Percentiles rank a stretch among this genome's conserved stretches.
These are phyloP conservation scores for Pangasianodon gigas DNA, from an alignment of 2,113 vertebrate species.

Conservation along the genomic window DNA sequence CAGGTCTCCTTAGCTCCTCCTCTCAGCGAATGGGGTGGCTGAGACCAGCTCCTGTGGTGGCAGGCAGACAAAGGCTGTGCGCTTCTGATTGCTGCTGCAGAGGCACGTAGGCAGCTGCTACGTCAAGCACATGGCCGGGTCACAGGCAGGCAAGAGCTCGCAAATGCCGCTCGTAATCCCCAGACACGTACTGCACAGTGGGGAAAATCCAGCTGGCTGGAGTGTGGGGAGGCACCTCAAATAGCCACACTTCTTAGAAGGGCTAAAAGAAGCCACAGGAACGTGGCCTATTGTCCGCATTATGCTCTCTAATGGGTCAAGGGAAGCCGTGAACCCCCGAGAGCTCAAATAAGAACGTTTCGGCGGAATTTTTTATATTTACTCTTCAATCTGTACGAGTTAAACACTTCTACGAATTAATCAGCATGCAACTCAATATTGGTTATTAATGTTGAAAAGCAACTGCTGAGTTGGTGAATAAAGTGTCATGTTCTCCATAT, in stretches of 20 bases:
- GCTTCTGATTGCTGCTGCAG: slow-evolving; percentile 74
- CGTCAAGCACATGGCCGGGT: slow-evolving; percentile 70
- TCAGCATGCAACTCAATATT: background rate
- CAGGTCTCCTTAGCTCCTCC: slow-evolving; percentile 48
- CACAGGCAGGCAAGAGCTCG: slow-evolving; percentile 60
- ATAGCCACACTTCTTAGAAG: slow-evolving; percentile 68
- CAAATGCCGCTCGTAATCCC: slow-evolving; percentile 71
- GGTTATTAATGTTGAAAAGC: slow-evolving; percentile 3
- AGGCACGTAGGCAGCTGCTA: slow-evolving; percentile 77
- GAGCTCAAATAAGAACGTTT: background rate
- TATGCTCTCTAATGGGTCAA: slow-evolving; percentile 31
- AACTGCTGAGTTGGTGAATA: background rate
- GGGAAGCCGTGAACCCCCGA: background rate
- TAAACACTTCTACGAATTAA: background rate
- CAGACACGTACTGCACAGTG: slow-evolving; percentile 58
- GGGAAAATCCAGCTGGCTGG: slow-evolving; percentile 36
- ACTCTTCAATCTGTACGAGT: background rate
- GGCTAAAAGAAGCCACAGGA: slow-evolving; percentile 57
- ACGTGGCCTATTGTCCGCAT: slow-evolving; percentile 27
- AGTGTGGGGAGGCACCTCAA: slow-evolving; percentile 62
- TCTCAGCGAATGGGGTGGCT: slow-evolving; percentile 66
- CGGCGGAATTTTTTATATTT: background rate
- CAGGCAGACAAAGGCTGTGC: slow-evolving; percentile 83
- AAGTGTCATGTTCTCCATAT: slow-evolving; percentile 14
- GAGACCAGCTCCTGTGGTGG: slow-evolving; percentile 79